Evolutionary conservation across 2,797 vertebrate genomes (phyloP).

Genomic region (Tarsius wallacei): DNA sequence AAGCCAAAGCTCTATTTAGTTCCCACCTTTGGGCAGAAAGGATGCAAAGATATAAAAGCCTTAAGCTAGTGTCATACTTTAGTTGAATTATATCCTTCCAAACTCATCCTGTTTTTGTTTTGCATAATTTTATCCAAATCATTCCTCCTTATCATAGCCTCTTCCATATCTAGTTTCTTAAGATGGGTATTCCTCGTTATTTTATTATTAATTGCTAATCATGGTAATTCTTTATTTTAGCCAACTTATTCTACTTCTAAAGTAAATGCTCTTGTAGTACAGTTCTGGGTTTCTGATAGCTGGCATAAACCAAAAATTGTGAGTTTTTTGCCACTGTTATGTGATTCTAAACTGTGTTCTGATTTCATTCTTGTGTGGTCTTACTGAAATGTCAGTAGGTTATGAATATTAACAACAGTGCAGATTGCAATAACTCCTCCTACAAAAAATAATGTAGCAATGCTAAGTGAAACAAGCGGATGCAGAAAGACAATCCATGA

Average conservation of each 20-base stretch:
- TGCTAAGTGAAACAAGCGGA: background rate
- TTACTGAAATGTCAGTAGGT: background rate
- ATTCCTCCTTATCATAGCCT: background rate
- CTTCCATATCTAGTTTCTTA: constrained; percentile 3
- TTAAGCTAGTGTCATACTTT: constrained; percentile 43
- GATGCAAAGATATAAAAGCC: constrained; percentile 32
- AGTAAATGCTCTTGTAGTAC: background rate
- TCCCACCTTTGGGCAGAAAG: constrained; percentile 67
- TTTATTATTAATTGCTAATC: constrained; percentile 8
- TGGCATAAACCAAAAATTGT: background rate
- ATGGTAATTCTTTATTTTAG: background rate
- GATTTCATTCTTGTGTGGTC: background rate
- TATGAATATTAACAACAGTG: constrained; percentile 31
- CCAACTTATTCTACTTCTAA: constrained; percentile 60
- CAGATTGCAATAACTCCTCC: background rate
- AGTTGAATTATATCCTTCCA: constrained; percentile 18
- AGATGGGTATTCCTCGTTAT: background rate
- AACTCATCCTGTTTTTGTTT: background rate
- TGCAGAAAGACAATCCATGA: background rate
- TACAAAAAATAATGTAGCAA: background rate
- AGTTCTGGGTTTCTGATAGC: background rate
- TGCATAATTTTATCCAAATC: constrained; percentile 27
- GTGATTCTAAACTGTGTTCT: background rate
- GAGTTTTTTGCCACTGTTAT: background rate
- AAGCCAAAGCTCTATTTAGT: constrained; percentile 42